A percentile compares a stretch with the other conserved stretches of the same genome.
phyloP scores from a whole-genome alignment of 2,113 vertebrate species.

The Colistium nudipinnis region DNA sequence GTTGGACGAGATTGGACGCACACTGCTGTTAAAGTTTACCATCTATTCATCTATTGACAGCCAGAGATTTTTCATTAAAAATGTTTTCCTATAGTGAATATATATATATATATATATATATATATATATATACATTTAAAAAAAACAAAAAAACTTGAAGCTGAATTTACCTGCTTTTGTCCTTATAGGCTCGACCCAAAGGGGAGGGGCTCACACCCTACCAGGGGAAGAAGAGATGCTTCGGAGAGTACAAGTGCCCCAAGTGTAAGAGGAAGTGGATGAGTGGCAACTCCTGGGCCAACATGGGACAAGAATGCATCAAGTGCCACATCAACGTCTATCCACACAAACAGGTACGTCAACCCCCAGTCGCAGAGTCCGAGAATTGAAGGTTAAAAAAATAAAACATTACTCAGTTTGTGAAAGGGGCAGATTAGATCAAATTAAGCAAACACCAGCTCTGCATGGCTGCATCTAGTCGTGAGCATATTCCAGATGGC shows the following conservation, averaged over 20 bases:
- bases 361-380: neutral
- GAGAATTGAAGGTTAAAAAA: slow-evolving; percentile 10
- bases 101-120: too few relatives aligned
- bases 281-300: slow-evolving; percentile 99
- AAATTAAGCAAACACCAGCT: slow-evolving; percentile 33
- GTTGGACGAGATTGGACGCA: slow-evolving; percentile 47
- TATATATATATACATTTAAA: too few relatives aligned
- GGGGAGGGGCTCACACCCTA: slow-evolving; percentile 98
- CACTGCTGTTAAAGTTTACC: slow-evolving; percentile 48
- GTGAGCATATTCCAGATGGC: slow-evolving; percentile 57
- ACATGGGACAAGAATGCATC: slow-evolving; percentile 99
- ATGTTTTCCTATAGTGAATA: too few relatives aligned
- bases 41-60: slow-evolving; percentile 23
- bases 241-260: slow-evolving; percentile 98
- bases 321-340: slow-evolving; percentile 99
- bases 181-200: slow-evolving; percentile 92
- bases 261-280: slow-evolving; percentile 99
- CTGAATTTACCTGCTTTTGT: slow-evolving; percentile 1
- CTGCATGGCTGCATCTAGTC: slow-evolving; percentile 27
- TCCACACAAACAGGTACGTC: slow-evolving; percentile 96
- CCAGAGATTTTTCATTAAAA: neutral
- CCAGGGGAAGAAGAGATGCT: slow-evolving; percentile 98
- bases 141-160: too few relatives aligned
- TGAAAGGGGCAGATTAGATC: slow-evolving; percentile 13
- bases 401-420: slow-evolving; percentile 23